Evolutionary conservation across 2,797 vertebrate genomes (phyloP), one percentile per base, ranked within the genome.

Genomic region (Tamandua tetradactyla): DNA sequence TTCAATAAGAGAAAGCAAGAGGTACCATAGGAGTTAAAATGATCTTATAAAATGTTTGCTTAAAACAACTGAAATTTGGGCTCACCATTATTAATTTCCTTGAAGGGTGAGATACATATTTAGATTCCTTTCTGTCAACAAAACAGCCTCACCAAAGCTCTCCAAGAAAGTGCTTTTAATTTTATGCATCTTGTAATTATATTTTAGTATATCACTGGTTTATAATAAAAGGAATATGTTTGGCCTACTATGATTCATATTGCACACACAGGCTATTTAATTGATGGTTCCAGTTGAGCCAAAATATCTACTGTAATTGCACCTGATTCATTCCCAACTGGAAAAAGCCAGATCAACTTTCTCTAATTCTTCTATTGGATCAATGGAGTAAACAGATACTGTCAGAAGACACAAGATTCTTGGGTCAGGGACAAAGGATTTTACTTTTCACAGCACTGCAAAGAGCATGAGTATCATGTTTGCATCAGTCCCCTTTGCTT

Each of bases 401-500:
- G 62, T 18, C 7, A 5, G 20, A 52, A 35, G n/a, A 35, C 10
- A 49, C 1, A 18, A 83, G 44, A 27, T 22, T 10, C 44, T 9
- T 35, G 44, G 3, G n/a, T 52, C 14, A 52, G 40, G 44, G 27
- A n/a, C 20, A 52, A 37, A 15, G 8, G 52, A 55, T 17, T 7
- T 17, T 47, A 5, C 23, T 3, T 15, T 49, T 37, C 13, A 52
- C 22, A 4, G 20, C 13, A 76, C 22, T 7, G 22, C 44, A 37
- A 68, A 9, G 44, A 52, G 7, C 27, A 5, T 32, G 3, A 32
- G 11, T 6, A 32, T 17, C 25, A 7, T 35, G 5, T 25, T 17
- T 22, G 2, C 2, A 12, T 23, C 17, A 23, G 2, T 44, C 3
- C 3, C 13, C 2, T 62, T 2, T 23, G 49, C 57, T 2, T 5